Evolutionary conservation across 2,888 invertebrate genomes (phyloP).

Genomic region (Pseudococcus viburni): DNA sequence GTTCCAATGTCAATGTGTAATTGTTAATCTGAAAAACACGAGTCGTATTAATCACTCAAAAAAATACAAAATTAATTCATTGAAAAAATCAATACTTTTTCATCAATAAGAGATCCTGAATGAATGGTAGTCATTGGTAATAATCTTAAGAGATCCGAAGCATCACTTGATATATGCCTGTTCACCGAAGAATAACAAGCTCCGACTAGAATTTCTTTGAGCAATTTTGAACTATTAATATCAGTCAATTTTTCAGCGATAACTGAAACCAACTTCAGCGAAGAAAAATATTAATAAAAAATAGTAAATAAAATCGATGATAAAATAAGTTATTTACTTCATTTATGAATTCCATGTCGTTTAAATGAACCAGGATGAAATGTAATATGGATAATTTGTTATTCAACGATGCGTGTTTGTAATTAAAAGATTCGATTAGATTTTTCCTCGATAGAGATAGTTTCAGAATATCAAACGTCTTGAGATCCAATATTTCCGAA

Average conservation of each 20-base stretch:
- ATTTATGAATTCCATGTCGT: constrained; percentile 82
- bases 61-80: constrained; percentile 66
- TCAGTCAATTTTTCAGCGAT: constrained; percentile 71
- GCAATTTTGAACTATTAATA: constrained; percentile 77
- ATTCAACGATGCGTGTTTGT: neutral
- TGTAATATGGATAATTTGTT: constrained; percentile 84
- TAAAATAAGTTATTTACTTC: constrained; percentile 74
- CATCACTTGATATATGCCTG: constrained; percentile 82
- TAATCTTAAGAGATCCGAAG: constrained; percentile 78
- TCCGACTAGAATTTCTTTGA: constrained; percentile 87
- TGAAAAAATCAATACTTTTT: neutral
- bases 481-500: constrained; percentile 76
- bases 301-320: neutral
- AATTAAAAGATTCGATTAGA: constrained; percentile 65
- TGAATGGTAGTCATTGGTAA: constrained; percentile 78
- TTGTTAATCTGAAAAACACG: constrained; percentile 71
- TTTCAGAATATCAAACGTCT: constrained; percentile 81
- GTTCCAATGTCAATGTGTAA: constrained; percentile 73
- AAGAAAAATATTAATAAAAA: neutral
- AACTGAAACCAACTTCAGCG: constrained; percentile 69
- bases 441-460: constrained; percentile 70
- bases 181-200: constrained; percentile 81
- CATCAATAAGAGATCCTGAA: constrained; percentile 49
- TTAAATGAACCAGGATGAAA: constrained; percentile 84
- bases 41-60: neutral